phyloP scores from a whole-genome alignment of 53 echinoderm and acorn worm species.

The Antedon mediterranea region DNA sequence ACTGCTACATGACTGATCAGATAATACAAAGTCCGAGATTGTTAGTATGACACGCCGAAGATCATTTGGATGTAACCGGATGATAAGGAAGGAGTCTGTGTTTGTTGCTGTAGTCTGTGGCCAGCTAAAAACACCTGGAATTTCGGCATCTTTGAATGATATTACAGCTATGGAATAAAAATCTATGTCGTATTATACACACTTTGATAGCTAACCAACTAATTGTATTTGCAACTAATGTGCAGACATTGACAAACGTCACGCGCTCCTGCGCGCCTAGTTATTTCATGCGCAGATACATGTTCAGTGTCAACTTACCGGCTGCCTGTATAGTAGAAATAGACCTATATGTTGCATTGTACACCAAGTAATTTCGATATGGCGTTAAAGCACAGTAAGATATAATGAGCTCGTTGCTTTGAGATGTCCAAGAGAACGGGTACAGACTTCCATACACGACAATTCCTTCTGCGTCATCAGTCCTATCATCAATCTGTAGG shows the following conservation, averaged over 20 bases:
- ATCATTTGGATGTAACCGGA: constrained; percentile 38
- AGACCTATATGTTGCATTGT: constrained; percentile 22
- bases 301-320: too few relatives aligned
- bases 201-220: too few relatives aligned
- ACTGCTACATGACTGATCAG: constrained; percentile 29
- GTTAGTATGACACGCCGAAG: constrained; percentile 13
- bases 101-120: constrained; percentile 20
- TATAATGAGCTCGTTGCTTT: constrained; percentile 21
- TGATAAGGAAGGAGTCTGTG: constrained; percentile 42
- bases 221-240: too few relatives aligned
- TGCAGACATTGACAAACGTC: too few relatives aligned
- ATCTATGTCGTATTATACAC: too few relatives aligned
- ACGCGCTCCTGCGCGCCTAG: too few relatives aligned
- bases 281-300: too few relatives aligned
- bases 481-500: not conserved
- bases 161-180: constrained; percentile 17
- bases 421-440: constrained; percentile 30
- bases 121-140: constrained; percentile 37
- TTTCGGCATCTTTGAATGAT: constrained; percentile 25
- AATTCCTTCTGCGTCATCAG: not conserved
- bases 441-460: constrained; percentile 21
- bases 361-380: constrained; percentile 39
- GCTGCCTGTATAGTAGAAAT: constrained; percentile 30
- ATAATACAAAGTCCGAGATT: constrained; percentile 31
- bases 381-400: constrained; percentile 38